Conservation (phyloP, 2,888 invertebrate species). For the Ommatoiulus sabulosus region DNA sequence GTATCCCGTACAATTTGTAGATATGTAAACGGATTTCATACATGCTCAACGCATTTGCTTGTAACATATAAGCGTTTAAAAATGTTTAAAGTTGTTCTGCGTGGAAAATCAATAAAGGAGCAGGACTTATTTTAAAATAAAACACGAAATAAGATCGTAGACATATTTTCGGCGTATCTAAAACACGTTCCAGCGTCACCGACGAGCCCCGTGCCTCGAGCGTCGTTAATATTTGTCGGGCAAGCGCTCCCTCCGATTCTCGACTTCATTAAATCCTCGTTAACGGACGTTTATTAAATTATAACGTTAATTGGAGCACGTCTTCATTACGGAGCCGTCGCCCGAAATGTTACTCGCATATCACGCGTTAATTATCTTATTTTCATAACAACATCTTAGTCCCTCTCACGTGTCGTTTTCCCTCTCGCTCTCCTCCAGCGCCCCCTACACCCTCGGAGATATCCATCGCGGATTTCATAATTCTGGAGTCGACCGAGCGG, state of each 20-base stretch:
- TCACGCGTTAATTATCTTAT: constrained; percentile 28
- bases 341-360: background rate
- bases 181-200: too few species aligned
- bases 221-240: background rate
- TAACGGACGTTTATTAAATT: constrained; percentile 43
- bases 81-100: too few species aligned
- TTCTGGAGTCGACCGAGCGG: background rate
- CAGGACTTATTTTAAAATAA: too few species aligned
- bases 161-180: too few species aligned
- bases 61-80: too few species aligned
- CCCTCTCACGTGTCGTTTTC: too few species aligned
- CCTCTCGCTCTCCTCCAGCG: background rate
- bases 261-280: constrained; percentile 32
- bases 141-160: too few species aligned
- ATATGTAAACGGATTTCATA: too few species aligned
- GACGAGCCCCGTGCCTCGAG: background rate
- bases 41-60: too few species aligned
- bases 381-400: constrained; percentile 4
- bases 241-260: background rate
- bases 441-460: background rate
- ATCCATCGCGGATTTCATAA: background rate
- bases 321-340: constrained; percentile 18
- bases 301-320: constrained; percentile 15
- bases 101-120: too few species aligned
- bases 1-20: too few species aligned